Conservation (phyloP, 2,113 vertebrate species). For the Thalassoma bifasciatum region DNA sequence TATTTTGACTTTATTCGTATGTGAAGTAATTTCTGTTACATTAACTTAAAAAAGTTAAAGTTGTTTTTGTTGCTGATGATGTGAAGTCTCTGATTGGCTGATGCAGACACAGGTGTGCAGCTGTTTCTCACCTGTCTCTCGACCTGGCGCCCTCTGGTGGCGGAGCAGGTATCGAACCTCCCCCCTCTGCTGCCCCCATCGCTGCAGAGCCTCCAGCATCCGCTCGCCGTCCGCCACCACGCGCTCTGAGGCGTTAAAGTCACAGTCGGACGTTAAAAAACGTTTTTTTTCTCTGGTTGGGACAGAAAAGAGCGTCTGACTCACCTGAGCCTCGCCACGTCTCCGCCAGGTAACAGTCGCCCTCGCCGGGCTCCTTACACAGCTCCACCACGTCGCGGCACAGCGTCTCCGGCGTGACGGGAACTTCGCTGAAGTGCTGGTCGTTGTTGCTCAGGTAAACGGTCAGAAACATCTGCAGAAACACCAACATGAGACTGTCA, state of each 20-base stretch:
- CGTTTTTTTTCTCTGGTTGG: too few relatives aligned
- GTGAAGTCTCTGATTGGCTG: too few relatives aligned
- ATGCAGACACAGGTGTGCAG: not conserved
- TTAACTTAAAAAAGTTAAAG: too few relatives aligned
- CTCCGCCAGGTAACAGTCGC: constrained; percentile 90
- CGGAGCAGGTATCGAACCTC: constrained; percentile 91
- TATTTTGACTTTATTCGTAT: too few relatives aligned
- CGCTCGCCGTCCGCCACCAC: constrained; percentile 86
- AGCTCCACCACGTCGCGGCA: constrained; percentile 93
- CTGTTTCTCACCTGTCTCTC: constrained; percentile 80
- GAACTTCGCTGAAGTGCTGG: constrained; percentile 92
- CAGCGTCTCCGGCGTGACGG: constrained; percentile 90
- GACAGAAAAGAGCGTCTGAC: too few relatives aligned
- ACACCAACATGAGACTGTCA: too few relatives aligned
- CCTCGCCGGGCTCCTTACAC: constrained; percentile 94
- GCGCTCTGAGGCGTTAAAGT: too few relatives aligned
- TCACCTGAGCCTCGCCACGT: constrained; percentile 91
- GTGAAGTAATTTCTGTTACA: too few relatives aligned
- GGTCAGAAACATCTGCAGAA: constrained; percentile 91
- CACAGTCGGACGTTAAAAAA: too few relatives aligned
- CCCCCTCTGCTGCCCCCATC: constrained; percentile 86
- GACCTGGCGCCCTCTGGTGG: constrained; percentile 83
- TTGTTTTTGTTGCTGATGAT: too few relatives aligned
- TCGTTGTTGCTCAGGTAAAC: constrained; percentile 95
- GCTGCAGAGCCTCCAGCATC: constrained; percentile 90